Conservation (phyloP, 1,140 invertebrate genomes). For the Bombus impatiens region DNA sequence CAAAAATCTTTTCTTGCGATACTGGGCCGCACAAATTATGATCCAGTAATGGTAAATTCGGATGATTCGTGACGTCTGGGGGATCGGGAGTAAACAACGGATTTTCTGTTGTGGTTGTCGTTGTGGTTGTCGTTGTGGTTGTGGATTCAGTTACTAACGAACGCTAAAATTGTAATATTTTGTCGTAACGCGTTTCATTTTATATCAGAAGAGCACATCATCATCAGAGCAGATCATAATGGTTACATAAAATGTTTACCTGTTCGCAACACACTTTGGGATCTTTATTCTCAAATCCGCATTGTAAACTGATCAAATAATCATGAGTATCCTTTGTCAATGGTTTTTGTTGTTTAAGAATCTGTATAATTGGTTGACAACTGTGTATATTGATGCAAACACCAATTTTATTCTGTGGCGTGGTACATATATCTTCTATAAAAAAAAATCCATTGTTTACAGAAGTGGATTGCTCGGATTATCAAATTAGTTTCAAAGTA, state of each 20-base stretch:
- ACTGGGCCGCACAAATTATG: slow-evolving; percentile 76
- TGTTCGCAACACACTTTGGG: slow-evolving; percentile 83
- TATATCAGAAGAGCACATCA: background rate
- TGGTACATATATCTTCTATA: slow-evolving; percentile 66
- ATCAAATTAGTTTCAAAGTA: background rate
- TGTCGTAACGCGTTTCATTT: too few species aligned
- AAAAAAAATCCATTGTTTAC: background rate
- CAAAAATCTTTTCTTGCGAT: slow-evolving; percentile 80
- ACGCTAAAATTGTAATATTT: background rate
- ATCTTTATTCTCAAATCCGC: slow-evolving; percentile 81
- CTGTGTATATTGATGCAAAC: slow-evolving; percentile 70
- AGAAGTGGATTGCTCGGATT: background rate
- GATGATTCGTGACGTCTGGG: slow-evolving; percentile 82
- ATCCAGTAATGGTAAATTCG: slow-evolving; percentile 82
- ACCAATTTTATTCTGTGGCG: slow-evolving; percentile 47
- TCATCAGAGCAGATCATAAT: background rate
- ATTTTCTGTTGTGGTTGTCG: too few species aligned
- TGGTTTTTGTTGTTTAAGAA: slow-evolving; percentile 78
- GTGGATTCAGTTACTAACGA: background rate
- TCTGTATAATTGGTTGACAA: slow-evolving; percentile 68
- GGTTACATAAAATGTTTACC: slow-evolving; percentile 43
- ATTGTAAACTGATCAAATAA: slow-evolving; percentile 79
- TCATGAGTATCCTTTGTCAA: slow-evolving; percentile 67
- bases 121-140: background rate
- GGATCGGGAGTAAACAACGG: slow-evolving; percentile 41